Percentiles rank a stretch among this genome's conserved stretches.
Conservation (phyloP, 2,888 invertebrate species). For the Blomia tropicalis region DNA sequence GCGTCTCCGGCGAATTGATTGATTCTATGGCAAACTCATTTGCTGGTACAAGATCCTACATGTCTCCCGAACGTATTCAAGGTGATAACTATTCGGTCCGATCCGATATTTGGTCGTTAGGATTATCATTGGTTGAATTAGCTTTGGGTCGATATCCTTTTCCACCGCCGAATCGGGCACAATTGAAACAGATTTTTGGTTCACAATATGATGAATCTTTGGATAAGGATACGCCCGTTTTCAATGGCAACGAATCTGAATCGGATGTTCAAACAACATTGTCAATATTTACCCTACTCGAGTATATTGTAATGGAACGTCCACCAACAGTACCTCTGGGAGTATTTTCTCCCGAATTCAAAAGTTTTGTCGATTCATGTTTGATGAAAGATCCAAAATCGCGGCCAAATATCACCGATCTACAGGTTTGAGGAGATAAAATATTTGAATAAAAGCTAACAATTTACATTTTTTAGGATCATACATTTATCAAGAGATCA, state of each 20-base stretch:
- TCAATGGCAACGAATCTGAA: constrained; percentile 30
- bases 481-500: constrained; percentile 74
- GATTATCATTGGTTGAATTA: constrained; percentile 92
- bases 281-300: constrained; percentile 92
- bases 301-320: constrained; percentile 97
- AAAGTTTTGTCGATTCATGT: constrained; percentile 87
- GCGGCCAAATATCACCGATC: constrained; percentile 79
- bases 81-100: constrained; percentile 95
- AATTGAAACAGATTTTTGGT: constrained; percentile 64
- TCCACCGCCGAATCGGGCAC: constrained; percentile 77
- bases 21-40: constrained; percentile 99
- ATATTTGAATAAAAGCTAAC: no score
- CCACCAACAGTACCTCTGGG: constrained; percentile 62
- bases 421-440: constrained; percentile 49
- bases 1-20: constrained; percentile 93
- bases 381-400: constrained; percentile 91
- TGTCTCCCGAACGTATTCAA: constrained; percentile 98
- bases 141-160: constrained; percentile 97
- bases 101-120: constrained; percentile 98
- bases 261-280: constrained; percentile 26
- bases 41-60: constrained; percentile 96
- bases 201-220: constrained; percentile 32
- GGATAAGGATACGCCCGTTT: background rate
- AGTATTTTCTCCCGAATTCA: constrained; percentile 77
- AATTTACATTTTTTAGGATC: constrained; percentile 49